Percentiles rank a stretch among this genome's conserved stretches.
Conservation (phyloP, 2,113 vertebrate genomes). For the Crotophaga sulcirostris region DNA sequence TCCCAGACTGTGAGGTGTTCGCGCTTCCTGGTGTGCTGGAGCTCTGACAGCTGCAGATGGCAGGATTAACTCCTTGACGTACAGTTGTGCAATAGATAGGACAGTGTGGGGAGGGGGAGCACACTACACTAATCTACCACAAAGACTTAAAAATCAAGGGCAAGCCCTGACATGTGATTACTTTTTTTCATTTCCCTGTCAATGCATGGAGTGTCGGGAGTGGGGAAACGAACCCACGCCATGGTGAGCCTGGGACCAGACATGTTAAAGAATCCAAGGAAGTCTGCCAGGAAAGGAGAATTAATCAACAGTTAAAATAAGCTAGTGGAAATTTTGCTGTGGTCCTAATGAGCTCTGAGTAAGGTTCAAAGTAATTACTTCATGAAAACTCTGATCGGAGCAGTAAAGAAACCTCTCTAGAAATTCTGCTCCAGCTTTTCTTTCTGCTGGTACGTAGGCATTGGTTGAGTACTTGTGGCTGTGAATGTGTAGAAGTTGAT, state of each 20-base stretch:
- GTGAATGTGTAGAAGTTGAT: neutral
- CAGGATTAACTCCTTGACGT: constrained; percentile 52
- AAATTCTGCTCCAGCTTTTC: neutral
- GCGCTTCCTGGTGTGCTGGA: neutral
- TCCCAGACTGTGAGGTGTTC: neutral
- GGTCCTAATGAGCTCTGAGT: constrained; percentile 7
- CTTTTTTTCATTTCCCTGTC: constrained; percentile 27
- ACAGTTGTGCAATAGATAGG: constrained; percentile 23
- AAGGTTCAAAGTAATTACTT: constrained; percentile 14
- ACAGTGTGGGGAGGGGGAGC: neutral
- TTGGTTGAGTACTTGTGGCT: neutral
- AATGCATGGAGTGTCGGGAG: neutral
- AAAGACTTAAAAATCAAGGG: constrained; percentile 44
- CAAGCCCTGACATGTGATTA: constrained; percentile 38
- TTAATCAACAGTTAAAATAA: constrained; percentile 14
- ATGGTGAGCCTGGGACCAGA: neutral
- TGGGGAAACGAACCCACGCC: neutral
- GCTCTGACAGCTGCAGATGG: constrained; percentile 46
- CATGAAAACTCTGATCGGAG: neutral
- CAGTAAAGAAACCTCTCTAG: neutral
- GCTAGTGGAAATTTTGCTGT: neutral
- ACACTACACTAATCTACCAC: neutral
- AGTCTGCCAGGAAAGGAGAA: constrained; percentile 3
- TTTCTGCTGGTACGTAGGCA: neutral
- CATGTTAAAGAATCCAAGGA: constrained; percentile 12